phyloP scores from a whole-genome alignment of 2,797 vertebrate genomes.

The Acridotheres tristis region DNA sequence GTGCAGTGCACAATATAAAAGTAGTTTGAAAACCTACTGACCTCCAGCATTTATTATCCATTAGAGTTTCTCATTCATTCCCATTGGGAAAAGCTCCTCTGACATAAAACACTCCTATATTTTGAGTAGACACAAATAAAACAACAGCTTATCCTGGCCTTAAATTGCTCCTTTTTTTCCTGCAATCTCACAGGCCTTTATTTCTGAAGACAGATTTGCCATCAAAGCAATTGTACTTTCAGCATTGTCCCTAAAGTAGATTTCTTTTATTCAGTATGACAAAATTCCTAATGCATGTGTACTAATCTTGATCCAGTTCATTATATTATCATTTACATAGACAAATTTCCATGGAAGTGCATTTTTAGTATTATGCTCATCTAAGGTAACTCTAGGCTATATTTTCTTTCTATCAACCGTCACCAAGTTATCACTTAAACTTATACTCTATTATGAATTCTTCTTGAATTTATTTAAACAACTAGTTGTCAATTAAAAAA shows the following conservation, averaged over 20 bases:
- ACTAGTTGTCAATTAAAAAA: neutral
- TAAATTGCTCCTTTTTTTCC: neutral
- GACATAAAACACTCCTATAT: constrained; percentile 15
- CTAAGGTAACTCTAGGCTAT: neutral
- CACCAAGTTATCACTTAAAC: neutral
- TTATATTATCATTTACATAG: neutral
- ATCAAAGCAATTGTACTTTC: constrained; percentile 43
- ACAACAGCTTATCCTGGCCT: neutral
- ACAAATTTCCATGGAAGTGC: neutral
- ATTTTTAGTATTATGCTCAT: neutral
- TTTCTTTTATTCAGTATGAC: neutral
- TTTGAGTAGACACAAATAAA: constrained; percentile 30
- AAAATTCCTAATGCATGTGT: neutral
- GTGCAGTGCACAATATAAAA: neutral
- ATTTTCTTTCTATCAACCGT: neutral
- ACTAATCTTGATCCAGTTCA: neutral
- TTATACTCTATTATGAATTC: neutral
- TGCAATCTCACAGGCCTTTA: neutral
- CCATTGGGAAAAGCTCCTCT: constrained; percentile 14
- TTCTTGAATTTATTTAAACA: neutral
- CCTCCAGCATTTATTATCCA: constrained; percentile 43
- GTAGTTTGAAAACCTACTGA: constrained; percentile 27
- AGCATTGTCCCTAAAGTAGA: neutral
- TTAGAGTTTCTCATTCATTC: constrained; percentile 16
- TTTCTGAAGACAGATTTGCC: constrained; percentile 22